Conservation (phyloP, 2,113 vertebrate species). For the Manacus vitellinus region DNA sequence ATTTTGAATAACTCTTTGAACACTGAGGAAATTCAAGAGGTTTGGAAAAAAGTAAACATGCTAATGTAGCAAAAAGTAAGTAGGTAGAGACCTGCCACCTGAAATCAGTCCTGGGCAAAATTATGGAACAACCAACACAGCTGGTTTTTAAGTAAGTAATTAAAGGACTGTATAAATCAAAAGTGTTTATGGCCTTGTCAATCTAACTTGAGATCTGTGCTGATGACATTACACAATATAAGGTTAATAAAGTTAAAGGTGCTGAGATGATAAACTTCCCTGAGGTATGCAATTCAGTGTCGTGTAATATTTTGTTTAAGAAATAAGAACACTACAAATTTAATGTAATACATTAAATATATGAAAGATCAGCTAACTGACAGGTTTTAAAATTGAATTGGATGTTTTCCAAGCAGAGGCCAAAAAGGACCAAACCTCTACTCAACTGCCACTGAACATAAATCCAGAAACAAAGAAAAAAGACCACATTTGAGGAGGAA, state of each 20-base stretch:
- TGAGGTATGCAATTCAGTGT: background rate
- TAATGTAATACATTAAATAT: background rate
- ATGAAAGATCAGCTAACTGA: constrained; percentile 5
- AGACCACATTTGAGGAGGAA: background rate
- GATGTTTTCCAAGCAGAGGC: background rate
- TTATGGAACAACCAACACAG: background rate
- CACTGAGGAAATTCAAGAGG: background rate
- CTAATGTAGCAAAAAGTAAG: background rate
- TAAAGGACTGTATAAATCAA: background rate
- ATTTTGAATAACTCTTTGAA: background rate
- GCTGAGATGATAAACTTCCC: background rate
- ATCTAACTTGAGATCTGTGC: background rate
- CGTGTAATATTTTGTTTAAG: background rate
- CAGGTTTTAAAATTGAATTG: constrained; percentile 25
- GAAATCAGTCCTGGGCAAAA: background rate
- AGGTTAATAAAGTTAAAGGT: background rate
- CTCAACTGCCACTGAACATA: background rate
- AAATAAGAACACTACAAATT: background rate
- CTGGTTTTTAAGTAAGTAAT: background rate
- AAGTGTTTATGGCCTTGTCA: background rate
- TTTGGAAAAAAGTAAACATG: background rate
- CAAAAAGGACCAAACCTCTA: background rate
- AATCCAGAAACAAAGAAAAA: background rate
- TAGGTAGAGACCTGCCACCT: background rate
- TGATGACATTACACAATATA: background rate